Evolutionary conservation across 2,888 invertebrate genomes (phyloP).

Genomic region (Beris morrisii): DNA sequence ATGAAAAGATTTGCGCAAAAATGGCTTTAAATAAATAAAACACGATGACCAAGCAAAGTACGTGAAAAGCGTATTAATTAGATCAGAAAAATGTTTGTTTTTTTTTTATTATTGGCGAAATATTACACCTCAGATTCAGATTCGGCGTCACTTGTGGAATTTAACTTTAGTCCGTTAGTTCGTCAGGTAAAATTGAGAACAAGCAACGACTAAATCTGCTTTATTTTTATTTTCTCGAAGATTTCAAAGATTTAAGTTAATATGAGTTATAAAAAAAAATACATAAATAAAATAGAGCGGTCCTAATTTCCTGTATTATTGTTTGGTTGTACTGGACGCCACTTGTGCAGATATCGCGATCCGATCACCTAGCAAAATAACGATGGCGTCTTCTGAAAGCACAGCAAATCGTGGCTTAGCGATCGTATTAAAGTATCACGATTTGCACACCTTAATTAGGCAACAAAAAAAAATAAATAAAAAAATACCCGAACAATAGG

Average conservation of each 20-base stretch:
- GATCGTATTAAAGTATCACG: background rate
- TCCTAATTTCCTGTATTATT: slow-evolving; percentile 20
- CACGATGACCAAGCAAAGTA: slow-evolving; percentile 10
- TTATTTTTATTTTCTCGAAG: background rate
- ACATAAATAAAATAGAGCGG: slow-evolving; percentile 15
- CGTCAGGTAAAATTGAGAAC: slow-evolving; percentile 6
- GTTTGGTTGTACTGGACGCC: slow-evolving; percentile 2
- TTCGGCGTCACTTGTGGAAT: background rate
- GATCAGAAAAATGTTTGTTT: slow-evolving; percentile 1
- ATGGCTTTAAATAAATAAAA: too few species aligned
- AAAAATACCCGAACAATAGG: background rate
- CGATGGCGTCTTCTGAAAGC: background rate
- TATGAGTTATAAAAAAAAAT: too few species aligned
- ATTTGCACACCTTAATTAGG: slow-evolving; percentile 3
- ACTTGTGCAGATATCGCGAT: slow-evolving; percentile 12
- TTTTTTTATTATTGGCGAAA: background rate
- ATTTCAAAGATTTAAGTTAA: background rate
- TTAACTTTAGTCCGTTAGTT: slow-evolving; percentile 9
- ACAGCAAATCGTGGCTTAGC: background rate
- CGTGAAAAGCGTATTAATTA: slow-evolving; percentile 11
- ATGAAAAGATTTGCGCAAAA: too few species aligned
- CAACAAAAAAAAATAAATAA: background rate
- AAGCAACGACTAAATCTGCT: background rate
- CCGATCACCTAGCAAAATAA: too few species aligned
- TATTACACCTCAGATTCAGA: too few species aligned